phyloP scores from a whole-genome alignment of 2,888 invertebrate species.

The Branchinecta sandiegonensis region DNA sequence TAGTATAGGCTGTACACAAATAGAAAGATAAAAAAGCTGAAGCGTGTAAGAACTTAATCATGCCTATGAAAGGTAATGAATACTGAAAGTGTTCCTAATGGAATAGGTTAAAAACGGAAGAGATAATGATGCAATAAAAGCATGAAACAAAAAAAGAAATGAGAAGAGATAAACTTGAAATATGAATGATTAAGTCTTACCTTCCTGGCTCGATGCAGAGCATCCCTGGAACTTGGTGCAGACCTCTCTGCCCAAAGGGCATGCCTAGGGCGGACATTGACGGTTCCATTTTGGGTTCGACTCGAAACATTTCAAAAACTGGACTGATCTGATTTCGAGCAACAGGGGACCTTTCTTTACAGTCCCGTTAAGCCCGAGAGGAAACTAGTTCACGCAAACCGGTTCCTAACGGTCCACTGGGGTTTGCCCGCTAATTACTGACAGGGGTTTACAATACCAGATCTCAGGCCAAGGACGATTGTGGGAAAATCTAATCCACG shows the following conservation, averaged over 20 bases:
- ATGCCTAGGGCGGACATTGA: neutral
- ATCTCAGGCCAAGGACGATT: no score
- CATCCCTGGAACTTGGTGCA: conserved; percentile 15
- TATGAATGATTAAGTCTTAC: neutral
- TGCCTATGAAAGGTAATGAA: no score
- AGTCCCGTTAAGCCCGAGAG: neutral
- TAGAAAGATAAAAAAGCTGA: no score
- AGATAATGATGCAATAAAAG: no score
- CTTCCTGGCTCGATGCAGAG: conserved; percentile 4
- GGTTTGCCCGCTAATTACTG: neutral
- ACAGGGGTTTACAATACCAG: no score
- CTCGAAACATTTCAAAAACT: conserved; percentile 11
- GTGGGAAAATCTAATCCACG: no score
- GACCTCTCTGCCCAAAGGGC: neutral
- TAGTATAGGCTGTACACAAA: no score
- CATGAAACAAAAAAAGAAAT: no score
- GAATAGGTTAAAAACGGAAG: no score
- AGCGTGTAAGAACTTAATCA: no score
- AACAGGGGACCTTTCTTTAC: conserved; percentile 5
- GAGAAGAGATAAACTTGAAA: conserved; percentile 2
- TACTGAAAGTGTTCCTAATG: no score
- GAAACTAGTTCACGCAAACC: no score
- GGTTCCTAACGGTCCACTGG: conserved; percentile 5
- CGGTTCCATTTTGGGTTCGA: conserved; percentile 14
- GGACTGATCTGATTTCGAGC: conserved; percentile 8